Evolutionary conservation across 2,113 vertebrate species (phyloP).

Genomic region (Scophthalmus maximus): DNA sequence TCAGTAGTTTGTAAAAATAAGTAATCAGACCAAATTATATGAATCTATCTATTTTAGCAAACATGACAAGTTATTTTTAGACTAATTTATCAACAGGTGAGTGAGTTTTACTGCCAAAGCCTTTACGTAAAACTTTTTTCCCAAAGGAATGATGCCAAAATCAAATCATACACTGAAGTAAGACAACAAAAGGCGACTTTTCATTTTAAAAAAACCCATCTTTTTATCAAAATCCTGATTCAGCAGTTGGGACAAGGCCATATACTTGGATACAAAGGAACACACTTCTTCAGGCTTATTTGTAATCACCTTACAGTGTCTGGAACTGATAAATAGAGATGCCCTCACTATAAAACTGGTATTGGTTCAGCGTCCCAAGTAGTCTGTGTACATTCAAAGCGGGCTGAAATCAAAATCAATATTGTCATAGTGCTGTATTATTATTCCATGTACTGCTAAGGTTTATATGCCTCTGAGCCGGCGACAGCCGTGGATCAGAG

Average conservation of each 20-base stretch:
- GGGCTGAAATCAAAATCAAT: background rate
- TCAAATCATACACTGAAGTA: background rate
- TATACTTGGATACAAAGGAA: constrained; percentile 1
- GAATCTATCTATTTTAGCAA: too few species aligned
- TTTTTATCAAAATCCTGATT: background rate
- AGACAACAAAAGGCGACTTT: background rate
- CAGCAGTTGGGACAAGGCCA: background rate
- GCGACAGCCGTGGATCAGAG: background rate
- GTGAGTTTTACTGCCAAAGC: background rate
- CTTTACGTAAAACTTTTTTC: background rate
- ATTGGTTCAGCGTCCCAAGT: constrained; percentile 17
- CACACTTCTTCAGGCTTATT: constrained; percentile 29
- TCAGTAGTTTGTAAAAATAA: too few species aligned
- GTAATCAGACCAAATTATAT: too few species aligned
- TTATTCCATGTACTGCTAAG: background rate
- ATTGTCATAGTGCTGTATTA: background rate
- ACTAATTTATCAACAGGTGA: too few species aligned
- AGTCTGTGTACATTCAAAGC: constrained; percentile 25
- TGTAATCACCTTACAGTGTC: constrained; percentile 28
- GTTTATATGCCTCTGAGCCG: background rate
- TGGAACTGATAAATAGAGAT: background rate
- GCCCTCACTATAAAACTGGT: constrained; percentile 1
- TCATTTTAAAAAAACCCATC: background rate
- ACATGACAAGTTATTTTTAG: too few species aligned
- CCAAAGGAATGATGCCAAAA: too few species aligned